phyloP scores from a whole-genome alignment of 2,888 invertebrate genomes.

The Actias luna region DNA sequence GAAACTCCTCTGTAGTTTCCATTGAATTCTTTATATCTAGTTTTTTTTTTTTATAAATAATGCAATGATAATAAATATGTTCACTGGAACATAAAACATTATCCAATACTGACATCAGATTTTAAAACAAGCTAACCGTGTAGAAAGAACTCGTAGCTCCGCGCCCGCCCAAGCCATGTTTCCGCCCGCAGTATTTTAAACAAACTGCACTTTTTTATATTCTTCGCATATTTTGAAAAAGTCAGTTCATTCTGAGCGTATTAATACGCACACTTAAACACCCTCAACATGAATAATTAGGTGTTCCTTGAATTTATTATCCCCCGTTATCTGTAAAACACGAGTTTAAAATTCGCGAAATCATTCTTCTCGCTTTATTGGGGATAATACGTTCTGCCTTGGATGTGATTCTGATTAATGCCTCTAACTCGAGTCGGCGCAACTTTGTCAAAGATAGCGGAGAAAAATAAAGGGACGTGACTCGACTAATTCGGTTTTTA shows the following conservation, averaged over 20 bases:
- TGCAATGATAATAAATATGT: not conserved
- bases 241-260: constrained; percentile 52
- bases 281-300: constrained; percentile 81
- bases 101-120: constrained; percentile 23
- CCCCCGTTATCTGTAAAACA: constrained; percentile 73
- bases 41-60: not conserved
- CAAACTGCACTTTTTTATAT: constrained; percentile 62
- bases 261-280: constrained; percentile 76
- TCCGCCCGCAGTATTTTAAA: constrained; percentile 64
- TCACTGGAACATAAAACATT: not conserved
- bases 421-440: constrained; percentile 61
- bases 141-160: constrained; percentile 38
- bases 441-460: constrained; percentile 78
- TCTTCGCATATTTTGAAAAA: constrained; percentile 60
- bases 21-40: no score
- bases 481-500: constrained; percentile 74
- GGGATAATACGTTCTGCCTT: constrained; percentile 76
- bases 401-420: constrained; percentile 79
- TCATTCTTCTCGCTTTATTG: constrained; percentile 80
- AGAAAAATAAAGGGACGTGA: constrained; percentile 79
- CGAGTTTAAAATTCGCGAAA: constrained; percentile 78
- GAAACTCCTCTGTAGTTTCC: no score
- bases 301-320: constrained; percentile 72
- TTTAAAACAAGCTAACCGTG: constrained; percentile 57
- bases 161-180: constrained; percentile 75